Percentiles rank a stretch among this genome's conserved stretches.
Conservation (phyloP, 2,888 invertebrate genomes). For the Silvanus unidentatus region DNA sequence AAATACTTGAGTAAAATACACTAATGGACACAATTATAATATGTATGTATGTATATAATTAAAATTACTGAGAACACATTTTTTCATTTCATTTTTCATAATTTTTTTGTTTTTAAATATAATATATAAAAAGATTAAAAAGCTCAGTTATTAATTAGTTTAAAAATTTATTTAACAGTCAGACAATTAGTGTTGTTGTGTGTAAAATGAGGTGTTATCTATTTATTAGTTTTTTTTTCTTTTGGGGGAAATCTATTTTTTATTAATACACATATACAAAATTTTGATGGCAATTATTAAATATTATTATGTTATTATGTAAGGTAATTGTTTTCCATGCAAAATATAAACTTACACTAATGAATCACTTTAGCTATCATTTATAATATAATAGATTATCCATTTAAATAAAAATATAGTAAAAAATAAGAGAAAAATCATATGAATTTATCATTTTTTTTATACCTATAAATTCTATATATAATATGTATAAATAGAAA, state of each 20-base stretch:
- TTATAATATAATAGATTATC: slow-evolving; percentile 9
- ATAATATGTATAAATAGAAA: too few species aligned
- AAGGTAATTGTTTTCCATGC: too few species aligned
- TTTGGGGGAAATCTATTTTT: neutral
- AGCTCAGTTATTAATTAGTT: slow-evolving; percentile 10
- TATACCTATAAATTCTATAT: too few species aligned
- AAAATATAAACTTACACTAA: slow-evolving; percentile 33
- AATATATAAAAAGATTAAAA: slow-evolving; percentile 12
- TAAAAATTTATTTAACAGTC: too few species aligned
- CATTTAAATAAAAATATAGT: slow-evolving; percentile 3
- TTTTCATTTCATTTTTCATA: slow-evolving; percentile 17
- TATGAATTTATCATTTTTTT: too few species aligned
- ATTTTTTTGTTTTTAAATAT: slow-evolving; percentile 2
- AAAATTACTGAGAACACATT: slow-evolving; percentile 20
- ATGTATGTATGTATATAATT: too few species aligned
- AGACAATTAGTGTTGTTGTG: too few species aligned
- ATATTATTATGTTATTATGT: slow-evolving; percentile 12
- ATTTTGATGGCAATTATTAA: slow-evolving; percentile 16
- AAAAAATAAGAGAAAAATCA: neutral
- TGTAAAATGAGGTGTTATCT: too few species aligned
- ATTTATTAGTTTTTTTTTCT: too few species aligned
- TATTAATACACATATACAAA: slow-evolving; percentile 14
- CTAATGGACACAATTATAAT: slow-evolving; percentile 21
- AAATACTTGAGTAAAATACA: slow-evolving; percentile 34
- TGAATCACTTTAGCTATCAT: slow-evolving; percentile 27